Conservation (phyloP, 2,888 invertebrate species). For the Aspidiotus rigidus region DNA sequence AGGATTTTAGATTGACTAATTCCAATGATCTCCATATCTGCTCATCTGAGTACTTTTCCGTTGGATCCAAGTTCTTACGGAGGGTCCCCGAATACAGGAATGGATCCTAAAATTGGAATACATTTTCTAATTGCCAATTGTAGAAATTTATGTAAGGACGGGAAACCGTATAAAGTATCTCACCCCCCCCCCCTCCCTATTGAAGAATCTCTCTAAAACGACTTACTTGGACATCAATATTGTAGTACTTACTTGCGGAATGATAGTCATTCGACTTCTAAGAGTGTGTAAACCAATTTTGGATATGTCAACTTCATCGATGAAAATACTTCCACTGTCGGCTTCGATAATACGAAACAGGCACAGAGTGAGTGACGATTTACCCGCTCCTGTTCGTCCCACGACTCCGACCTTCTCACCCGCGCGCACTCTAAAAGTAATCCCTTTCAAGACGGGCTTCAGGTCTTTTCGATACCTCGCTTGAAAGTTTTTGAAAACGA, state of each 20-base stretch:
- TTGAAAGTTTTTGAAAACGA: slow-evolving; percentile 70
- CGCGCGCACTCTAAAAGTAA: slow-evolving; percentile 66
- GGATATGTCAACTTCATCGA: slow-evolving; percentile 74
- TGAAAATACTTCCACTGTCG: slow-evolving; percentile 66
- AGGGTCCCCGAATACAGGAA: slow-evolving; percentile 87
- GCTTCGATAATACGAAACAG: slow-evolving; percentile 85
- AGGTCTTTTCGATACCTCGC: slow-evolving; percentile 78
- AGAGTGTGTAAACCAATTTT: slow-evolving; percentile 75
- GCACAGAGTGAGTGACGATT: slow-evolving; percentile 78
- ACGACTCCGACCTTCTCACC: slow-evolving; percentile 65
- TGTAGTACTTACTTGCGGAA: slow-evolving; percentile 43
- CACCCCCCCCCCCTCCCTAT: too few species aligned
- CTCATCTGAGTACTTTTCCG: slow-evolving; percentile 64
- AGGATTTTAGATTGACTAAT: slow-evolving; percentile 77
- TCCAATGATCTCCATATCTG: slow-evolving; percentile 82
- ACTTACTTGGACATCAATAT: too few species aligned
- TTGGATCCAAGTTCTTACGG: slow-evolving; percentile 87
- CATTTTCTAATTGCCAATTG: too few species aligned
- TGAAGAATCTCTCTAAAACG: too few species aligned
- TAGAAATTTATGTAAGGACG: too few species aligned
- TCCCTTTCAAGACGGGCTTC: slow-evolving; percentile 72
- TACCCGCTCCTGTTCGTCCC: slow-evolving; percentile 83
- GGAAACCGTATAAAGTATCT: too few species aligned
- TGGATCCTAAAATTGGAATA: slow-evolving; percentile 59
- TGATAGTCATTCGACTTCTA: slow-evolving; percentile 52